phyloP scores from a whole-genome alignment of 92 coral and sea anemone species.

The Actinernus sp. region DNA sequence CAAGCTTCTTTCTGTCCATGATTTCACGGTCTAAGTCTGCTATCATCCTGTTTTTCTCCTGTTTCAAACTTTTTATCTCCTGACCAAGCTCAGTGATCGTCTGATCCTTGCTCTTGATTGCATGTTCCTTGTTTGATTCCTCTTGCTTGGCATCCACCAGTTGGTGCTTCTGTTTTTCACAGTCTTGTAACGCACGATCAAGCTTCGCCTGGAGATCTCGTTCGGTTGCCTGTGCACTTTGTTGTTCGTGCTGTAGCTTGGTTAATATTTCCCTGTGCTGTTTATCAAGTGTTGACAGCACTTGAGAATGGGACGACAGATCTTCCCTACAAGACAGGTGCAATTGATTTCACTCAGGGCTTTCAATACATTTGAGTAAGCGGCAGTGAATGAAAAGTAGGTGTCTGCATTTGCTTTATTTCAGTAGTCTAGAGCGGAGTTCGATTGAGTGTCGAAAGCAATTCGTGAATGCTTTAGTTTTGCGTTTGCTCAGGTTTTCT shows the following conservation, averaged over 20 bases:
- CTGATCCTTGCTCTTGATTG: constrained; percentile 49
- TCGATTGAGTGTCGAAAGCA: too few species aligned
- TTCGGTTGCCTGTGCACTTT: constrained; percentile 40
- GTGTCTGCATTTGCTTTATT: too few species aligned
- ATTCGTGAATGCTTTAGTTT: too few species aligned
- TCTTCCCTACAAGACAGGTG: constrained; percentile 69
- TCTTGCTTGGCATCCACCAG: constrained; percentile 52
- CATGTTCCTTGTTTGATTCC: constrained; percentile 37
- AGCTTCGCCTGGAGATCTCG: constrained; percentile 46
- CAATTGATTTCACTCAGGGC: too few species aligned
- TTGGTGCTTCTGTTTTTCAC: constrained; percentile 41
- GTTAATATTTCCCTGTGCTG: constrained; percentile 39
- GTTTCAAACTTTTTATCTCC: constrained; percentile 53
- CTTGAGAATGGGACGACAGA: constrained; percentile 69
- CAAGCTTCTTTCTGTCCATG: constrained; percentile 41
- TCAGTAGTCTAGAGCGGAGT: too few species aligned
- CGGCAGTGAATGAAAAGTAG: too few species aligned
- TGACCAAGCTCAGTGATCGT: constrained; percentile 53
- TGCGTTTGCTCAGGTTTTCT: too few species aligned
- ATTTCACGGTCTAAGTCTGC: constrained; percentile 60
- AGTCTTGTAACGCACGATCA: constrained; percentile 32
- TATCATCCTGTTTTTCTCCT: constrained; percentile 61
- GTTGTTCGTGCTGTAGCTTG: constrained; percentile 66
- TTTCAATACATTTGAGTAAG: too few species aligned
- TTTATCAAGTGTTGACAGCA: constrained; percentile 52